These are phyloP conservation scores for Apogon hyalosoma DNA, from an alignment of 2,797 vertebrate genomes.

Conservation along the genomic window DNA sequence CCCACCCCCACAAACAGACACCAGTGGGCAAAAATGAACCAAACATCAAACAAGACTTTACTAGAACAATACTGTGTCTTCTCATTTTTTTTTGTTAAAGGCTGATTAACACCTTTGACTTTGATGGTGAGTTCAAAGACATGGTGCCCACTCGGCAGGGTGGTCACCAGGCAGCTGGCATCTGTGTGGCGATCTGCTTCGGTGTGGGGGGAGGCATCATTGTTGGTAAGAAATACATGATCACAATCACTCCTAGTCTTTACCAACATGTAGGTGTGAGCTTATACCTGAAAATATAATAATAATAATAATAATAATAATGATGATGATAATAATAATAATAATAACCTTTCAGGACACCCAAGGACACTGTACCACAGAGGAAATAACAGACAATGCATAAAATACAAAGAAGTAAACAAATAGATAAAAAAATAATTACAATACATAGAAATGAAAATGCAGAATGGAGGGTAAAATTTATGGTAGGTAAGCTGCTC, in stretches of 20 bases:
- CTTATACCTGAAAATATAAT: too few species aligned
- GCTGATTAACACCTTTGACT: slow-evolving; percentile 85
- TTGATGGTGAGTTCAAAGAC: slow-evolving; percentile 50
- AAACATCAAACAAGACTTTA: too few species aligned
- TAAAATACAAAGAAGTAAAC: too few species aligned
- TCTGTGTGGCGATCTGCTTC: slow-evolving; percentile 91
- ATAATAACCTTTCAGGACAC: slow-evolving; percentile 79
- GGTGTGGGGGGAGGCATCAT: slow-evolving; percentile 90
- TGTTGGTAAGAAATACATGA: slow-evolving; percentile 84
- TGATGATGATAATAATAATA: slow-evolving; percentile 20
- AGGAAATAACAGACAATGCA: too few species aligned
- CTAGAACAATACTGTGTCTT: neutral
- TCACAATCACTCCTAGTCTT: neutral
- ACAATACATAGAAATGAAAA: too few species aligned
- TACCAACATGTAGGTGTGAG: too few species aligned
- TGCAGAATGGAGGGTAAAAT: neutral
- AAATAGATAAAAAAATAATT: too few species aligned
- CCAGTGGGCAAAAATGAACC: too few species aligned
- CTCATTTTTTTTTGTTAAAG: slow-evolving; percentile 68
- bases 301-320: neutral
- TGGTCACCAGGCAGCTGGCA: slow-evolving; percentile 89
- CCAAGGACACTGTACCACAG: too few species aligned
- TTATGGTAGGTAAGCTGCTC: too few species aligned
- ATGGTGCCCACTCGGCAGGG: slow-evolving; percentile 85
- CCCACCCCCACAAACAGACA: too few species aligned